Evolutionary conservation across 2,797 vertebrate species (phyloP).

Genomic region (Nannoperca obscura): DNA sequence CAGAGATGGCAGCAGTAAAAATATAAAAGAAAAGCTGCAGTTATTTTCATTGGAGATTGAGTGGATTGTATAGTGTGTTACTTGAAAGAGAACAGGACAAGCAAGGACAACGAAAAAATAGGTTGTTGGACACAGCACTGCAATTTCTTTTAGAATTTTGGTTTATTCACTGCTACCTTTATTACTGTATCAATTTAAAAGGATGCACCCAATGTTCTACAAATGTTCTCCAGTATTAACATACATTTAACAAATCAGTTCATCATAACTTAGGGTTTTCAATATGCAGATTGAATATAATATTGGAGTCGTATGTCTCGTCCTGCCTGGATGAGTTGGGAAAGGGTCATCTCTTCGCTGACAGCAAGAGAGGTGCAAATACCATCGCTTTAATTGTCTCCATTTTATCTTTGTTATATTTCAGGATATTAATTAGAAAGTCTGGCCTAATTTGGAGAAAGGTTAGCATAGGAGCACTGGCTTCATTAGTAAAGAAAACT

Average conservation of each 20-base stretch:
- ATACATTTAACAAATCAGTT: background rate
- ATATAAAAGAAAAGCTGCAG: slow-evolving; percentile 7
- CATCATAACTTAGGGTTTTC: background rate
- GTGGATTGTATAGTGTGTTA: background rate
- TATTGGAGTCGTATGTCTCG: background rate
- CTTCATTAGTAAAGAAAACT: slow-evolving; percentile 63
- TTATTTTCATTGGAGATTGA: slow-evolving; percentile 4
- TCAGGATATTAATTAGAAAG: slow-evolving; percentile 67
- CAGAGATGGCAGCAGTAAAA: slow-evolving; percentile 24
- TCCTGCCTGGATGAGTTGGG: slow-evolving; percentile 3
- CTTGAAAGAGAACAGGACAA: background rate
- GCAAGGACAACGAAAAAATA: slow-evolving; percentile 1
- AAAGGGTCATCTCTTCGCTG: slow-evolving; percentile 28
- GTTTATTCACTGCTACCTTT: background rate
- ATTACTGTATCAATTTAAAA: slow-evolving; percentile 9
- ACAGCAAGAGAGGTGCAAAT: slow-evolving; percentile 47
- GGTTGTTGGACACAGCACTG: background rate
- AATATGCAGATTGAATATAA: background rate
- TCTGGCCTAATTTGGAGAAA: slow-evolving; percentile 57
- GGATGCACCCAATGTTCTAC: background rate
- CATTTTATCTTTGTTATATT: slow-evolving; percentile 48
- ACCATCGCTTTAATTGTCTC: slow-evolving; percentile 55
- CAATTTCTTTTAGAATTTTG: slow-evolving; percentile 30
- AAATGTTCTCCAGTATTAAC: background rate
- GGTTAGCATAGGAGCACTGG: slow-evolving; percentile 52